These are phyloP conservation scores for Carpatolechia fugitivella DNA, from an alignment of 2,888 invertebrate species.

Conservation along the genomic window DNA sequence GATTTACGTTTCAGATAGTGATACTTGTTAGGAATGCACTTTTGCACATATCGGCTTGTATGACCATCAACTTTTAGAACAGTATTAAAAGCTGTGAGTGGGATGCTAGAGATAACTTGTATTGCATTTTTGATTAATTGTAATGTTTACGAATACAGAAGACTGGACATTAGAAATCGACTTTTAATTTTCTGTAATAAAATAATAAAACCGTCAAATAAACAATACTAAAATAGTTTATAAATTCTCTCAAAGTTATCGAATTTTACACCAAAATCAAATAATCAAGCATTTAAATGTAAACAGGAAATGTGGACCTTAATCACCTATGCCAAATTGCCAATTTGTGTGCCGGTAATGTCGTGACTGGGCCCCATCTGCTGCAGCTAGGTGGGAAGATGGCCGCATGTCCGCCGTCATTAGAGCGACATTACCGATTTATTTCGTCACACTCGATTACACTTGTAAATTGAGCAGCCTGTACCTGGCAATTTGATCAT, in stretches of 20 bases:
- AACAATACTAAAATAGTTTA: neutral
- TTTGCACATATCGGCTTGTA: conserved; percentile 3
- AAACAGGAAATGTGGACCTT: conserved; percentile 3
- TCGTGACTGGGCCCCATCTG: conserved; percentile 12
- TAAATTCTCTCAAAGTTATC: neutral
- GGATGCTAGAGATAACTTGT: no score
- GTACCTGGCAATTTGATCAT: neutral
- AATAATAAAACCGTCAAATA: no score
- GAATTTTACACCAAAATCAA: neutral
- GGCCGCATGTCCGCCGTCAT: conserved; percentile 29
- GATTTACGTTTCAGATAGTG: neutral
- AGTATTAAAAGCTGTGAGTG: no score
- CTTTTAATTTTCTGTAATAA: neutral
- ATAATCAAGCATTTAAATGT: neutral
- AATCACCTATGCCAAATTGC: conserved; percentile 10
- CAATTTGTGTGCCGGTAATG: neutral
- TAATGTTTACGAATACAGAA: no score
- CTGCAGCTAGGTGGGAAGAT: conserved; percentile 24
- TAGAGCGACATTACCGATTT: conserved; percentile 55
- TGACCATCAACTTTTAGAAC: neutral
- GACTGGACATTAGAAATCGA: no score
- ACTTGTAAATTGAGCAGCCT: conserved; percentile 17
- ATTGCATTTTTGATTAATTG: no score
- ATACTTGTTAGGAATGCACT: neutral
- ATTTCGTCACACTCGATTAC: conserved; percentile 47